Percentiles rank a stretch among this genome's conserved stretches.
These are phyloP conservation scores for Dromius quadrimaculatus DNA, from an alignment of 2,888 invertebrate species.

Conservation along the genomic window DNA sequence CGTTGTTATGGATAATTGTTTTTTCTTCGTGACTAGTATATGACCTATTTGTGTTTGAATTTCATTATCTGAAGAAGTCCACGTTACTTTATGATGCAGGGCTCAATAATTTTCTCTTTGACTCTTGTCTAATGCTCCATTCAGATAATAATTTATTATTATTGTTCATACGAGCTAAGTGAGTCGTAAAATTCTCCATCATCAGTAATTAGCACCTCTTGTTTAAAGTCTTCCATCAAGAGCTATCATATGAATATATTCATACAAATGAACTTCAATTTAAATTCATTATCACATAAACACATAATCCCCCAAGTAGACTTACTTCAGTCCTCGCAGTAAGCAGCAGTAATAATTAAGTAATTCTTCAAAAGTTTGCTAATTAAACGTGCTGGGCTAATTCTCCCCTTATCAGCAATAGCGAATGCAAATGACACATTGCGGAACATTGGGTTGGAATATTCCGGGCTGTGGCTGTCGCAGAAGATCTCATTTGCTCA, in stretches of 20 bases:
- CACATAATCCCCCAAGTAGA: background rate
- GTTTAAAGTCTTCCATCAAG: no score
- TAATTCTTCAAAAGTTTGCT: constrained; percentile 32
- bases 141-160: no score
- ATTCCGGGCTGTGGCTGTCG: background rate
- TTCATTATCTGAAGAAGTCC: no score
- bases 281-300: constrained; percentile 23
- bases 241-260: constrained; percentile 10
- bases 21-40: no score
- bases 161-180: no score
- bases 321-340: constrained; percentile 7
- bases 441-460: background rate
- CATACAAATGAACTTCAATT: constrained; percentile 18
- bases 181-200: no score
- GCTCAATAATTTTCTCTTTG: no score
- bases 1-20: no score
- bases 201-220: no score
- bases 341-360: constrained; percentile 19
- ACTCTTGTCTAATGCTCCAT: no score
- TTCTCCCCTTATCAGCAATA: constrained; percentile 8
- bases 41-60: no score
- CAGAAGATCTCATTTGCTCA: background rate
- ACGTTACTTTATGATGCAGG: no score
- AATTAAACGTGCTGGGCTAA: constrained; percentile 28
- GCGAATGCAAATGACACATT: constrained; percentile 45